Percentiles rank a stretch among this genome's conserved stretches.
Evolutionary conservation across 2,797 vertebrate genomes (phyloP).

Genomic region (Psittacula derbiana): DNA sequence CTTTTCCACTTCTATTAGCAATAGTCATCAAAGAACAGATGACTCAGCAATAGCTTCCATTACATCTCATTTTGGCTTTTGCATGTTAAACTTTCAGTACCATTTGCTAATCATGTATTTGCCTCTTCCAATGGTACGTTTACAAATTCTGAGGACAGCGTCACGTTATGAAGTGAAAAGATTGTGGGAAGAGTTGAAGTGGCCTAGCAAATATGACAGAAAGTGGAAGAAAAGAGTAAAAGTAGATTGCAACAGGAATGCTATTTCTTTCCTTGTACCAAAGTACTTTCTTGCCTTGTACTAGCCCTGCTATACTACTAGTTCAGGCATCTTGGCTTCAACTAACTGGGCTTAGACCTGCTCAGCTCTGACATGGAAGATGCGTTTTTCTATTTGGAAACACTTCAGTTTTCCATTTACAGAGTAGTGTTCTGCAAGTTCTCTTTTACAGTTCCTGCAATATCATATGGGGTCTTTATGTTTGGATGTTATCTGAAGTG

Average conservation of each 20-base stretch:
- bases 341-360: too few relatives aligned
- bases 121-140: fast-evolving
- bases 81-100: background rate
- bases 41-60: background rate
- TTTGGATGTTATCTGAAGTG: background rate
- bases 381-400: background rate
- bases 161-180: background rate
- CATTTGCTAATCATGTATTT: background rate
- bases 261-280: background rate
- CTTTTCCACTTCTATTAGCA: background rate
- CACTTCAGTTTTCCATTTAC: background rate
- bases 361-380: background rate
- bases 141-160: background rate
- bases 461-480: background rate
- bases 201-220: background rate
- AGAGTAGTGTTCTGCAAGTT: background rate
- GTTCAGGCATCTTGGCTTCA: background rate
- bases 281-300: background rate
- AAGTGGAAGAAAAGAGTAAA: background rate
- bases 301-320: background rate
- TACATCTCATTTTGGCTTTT: background rate
- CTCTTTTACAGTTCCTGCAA: background rate
- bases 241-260: background rate
- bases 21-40: background rate
- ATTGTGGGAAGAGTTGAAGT: background rate